Base-by-base conservation (phyloP, 1,140 invertebrate genomes). In the Zaprionus africanus region DNA sequence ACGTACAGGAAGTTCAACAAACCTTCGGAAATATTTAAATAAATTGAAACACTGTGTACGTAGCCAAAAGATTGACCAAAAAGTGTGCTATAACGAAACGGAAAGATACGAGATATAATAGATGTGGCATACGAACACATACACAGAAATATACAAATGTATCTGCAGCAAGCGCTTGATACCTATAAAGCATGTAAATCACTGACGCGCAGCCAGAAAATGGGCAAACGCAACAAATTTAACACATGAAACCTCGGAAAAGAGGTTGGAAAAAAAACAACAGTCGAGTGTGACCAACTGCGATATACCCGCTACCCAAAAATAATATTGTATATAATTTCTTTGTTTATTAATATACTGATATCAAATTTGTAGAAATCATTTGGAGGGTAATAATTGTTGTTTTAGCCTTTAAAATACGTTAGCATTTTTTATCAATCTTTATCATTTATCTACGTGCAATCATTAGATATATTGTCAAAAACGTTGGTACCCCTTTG, bases 1-100 rank as follows among this genome's bases (percentile, higher is more conserved):
- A n/a, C 15, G 41, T 38, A 70, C 82, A 70, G 83, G 72, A 86
- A 86, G 82, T 82, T 79, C 76, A 82, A 82, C 64, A 82, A 79
- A 76, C 78, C 34, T 17, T 54, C 54, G 24, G 60, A 60, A 63
- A 53, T 49, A 31, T 38, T 43, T 54, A 74, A 70, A 64, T 83
- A 70, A 72, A 69, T 79, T 77, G 41, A 69, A 82, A 68, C 67
- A 38, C 64, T 34, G 51, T n/a, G 34, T 31, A 64, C 5, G 6
- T 1, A 58, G 22, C 34, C 3, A 34, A 62, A 54, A 70, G 7
- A 34, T 63, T 51, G 31, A 51, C 46, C 31, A 41, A 51, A 62
- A 49, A 49, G 46, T 22, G 46, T 51, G 46, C 46, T 19, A 34
- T 11, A 31, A 54, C 13, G 43, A 56, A 62, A 53, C 4, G 28